Percentiles rank a stretch among this genome's conserved stretches.
Evolutionary conservation across 64 coral and sea anemone genomes (phyloP).

Genomic region (Orbicella faveolata): DNA sequence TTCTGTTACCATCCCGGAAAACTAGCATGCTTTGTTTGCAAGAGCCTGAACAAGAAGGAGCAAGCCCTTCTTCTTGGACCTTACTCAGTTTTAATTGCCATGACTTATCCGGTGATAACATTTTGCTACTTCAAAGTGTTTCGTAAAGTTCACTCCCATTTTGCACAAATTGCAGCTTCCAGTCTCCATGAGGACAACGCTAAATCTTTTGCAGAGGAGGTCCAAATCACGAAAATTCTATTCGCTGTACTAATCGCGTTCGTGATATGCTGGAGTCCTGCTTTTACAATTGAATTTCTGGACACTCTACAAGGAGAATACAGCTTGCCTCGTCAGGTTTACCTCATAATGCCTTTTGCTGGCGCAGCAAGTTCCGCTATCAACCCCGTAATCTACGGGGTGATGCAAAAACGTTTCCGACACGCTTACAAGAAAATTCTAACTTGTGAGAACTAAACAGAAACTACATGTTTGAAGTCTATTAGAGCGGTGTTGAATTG

Average conservation of each 20-base stretch:
- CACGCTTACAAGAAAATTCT: conserved; percentile 18
- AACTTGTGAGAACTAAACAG: background rate
- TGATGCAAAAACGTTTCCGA: background rate
- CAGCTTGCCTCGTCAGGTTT: conserved; percentile 1
- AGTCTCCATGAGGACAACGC: background rate
- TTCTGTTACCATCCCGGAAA: background rate
- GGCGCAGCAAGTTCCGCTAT: conserved; percentile 11
- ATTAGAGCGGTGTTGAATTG: too few relatives aligned
- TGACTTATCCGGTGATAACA: background rate
- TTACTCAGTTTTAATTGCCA: background rate
- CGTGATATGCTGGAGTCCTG: background rate
- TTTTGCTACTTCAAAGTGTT: conserved; percentile 34
- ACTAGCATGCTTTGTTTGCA: background rate
- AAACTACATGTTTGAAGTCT: too few relatives aligned
- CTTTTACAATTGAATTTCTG: background rate
- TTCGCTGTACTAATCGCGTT: background rate
- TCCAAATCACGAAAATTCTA: conserved; percentile 12
- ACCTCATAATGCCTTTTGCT: background rate
- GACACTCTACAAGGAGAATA: background rate
- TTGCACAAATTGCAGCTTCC: background rate
- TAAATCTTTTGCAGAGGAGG: background rate
- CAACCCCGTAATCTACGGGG: conserved; percentile 39
- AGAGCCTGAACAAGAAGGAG: background rate
- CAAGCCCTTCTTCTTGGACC: background rate
- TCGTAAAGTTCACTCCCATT: background rate